Percentiles rank a stretch among this genome's conserved stretches.
Evolutionary conservation across 2,113 vertebrate species (phyloP).

Genomic region (Petrocephalus microphthalmus): DNA sequence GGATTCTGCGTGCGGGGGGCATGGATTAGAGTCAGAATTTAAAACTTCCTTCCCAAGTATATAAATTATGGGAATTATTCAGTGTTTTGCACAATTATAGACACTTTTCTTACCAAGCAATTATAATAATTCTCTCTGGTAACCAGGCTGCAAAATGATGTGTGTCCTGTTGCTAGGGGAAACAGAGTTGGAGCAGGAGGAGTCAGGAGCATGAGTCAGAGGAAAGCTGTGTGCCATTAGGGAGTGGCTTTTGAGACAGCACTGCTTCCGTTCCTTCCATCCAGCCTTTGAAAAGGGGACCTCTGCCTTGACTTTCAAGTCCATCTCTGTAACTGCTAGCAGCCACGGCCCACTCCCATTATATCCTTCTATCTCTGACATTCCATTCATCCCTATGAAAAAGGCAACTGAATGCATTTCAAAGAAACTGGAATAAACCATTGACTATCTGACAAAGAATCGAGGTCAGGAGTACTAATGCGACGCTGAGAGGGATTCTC

Average conservation of each 20-base stretch:
- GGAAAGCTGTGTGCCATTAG: background rate
- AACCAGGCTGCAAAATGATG: slow-evolving; percentile 9
- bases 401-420: background rate
- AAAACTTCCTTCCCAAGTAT: background rate
- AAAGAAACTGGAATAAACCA: background rate
- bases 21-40: background rate
- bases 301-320: background rate
- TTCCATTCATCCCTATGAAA: slow-evolving; percentile 2
- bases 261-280: background rate
- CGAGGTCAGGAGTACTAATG: background rate
- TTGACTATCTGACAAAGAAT: background rate
- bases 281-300: background rate
- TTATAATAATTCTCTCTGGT: background rate
- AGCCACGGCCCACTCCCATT: background rate
- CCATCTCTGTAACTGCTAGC: background rate
- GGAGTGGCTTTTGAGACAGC: background rate
- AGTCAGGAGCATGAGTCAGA: background rate
- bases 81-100: background rate
- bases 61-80: background rate
- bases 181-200: background rate
- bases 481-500: background rate
- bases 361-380: background rate
- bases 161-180: background rate
- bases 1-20: background rate
- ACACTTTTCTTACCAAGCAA: background rate